phyloP scores from a whole-genome alignment of 2,888 invertebrate genomes.

The Ramazzottius varieornatus region DNA sequence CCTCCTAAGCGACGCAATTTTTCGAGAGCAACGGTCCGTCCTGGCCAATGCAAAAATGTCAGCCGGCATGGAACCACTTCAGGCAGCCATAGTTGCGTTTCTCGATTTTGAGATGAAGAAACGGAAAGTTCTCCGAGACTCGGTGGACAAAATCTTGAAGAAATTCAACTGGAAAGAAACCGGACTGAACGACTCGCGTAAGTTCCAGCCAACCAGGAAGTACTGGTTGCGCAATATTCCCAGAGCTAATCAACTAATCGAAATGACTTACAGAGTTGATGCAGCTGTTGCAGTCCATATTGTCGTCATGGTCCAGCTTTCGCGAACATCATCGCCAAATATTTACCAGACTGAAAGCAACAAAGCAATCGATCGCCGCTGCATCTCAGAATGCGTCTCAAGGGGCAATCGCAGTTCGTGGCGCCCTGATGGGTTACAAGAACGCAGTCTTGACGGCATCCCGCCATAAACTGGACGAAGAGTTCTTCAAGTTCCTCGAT shows the following conservation, averaged over 20 bases:
- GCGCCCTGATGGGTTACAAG: background rate
- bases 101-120: background rate
- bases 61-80: background rate
- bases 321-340: background rate
- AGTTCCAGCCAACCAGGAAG: background rate
- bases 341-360: background rate
- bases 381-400: background rate
- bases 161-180: background rate
- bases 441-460: background rate
- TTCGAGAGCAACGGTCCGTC: background rate
- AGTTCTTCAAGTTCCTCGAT: background rate
- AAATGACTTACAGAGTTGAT: background rate
- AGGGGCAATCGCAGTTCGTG: background rate
- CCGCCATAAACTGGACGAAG: background rate
- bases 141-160: background rate
- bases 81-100: background rate
- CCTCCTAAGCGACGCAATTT: background rate
- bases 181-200: background rate
- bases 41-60: background rate
- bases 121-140: background rate
- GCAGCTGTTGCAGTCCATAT: background rate
- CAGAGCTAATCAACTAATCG: background rate
- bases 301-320: background rate
- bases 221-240: background rate
- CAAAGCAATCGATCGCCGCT: background rate